Evolutionary conservation across 1,140 invertebrate genomes (phyloP), one percentile per base, ranked within the genome.

Genomic region (Calycopis cecrops): DNA sequence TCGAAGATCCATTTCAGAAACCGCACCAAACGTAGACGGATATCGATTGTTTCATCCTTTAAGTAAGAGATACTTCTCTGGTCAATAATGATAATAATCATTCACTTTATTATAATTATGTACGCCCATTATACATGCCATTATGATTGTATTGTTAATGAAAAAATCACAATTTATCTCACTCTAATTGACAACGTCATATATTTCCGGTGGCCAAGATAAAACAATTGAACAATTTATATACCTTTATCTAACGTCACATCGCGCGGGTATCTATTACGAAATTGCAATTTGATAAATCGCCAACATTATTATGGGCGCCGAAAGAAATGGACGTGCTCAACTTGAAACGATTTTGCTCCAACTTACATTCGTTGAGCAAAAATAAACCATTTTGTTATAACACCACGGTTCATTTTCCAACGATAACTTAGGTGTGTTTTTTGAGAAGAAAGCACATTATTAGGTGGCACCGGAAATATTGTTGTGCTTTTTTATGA

Each of bases 251-350:
- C 75, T 69, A 65, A 68, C 67, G 69, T 77, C 75, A 63, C 75
- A 83, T 80, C 79, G 78, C 72, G 71, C 69, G 71, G 74, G 60
- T 84, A 80, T 86, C 79, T 86, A 84, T 86, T 86, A 86, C 81
- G 76, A 76, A 83, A 86, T 86, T 83, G 83, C 78, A 70, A 82
- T 85, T 85, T 86, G 81, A 86, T 79, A 86, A 85, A 86, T 86
- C 80, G 75, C 76, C 77, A 75, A 82, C 83, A 86, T 86, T 86
- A 86, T 84, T 80, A 78, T 76, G 74, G 76, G 73, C 79, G 81
- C 73, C 69, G 72, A 76, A 86, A 84, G 79, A 78, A 86, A 85
- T 86, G 78, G 78, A 79, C 75, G 68, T 75, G 73, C 71, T 80
- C 69, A 72, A 76, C 56, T 71, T 69, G 67, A 79, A 86, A 77